These are phyloP conservation scores for Mirounga angustirostris DNA, from an alignment of 2,113 vertebrate species.

Conservation along the genomic window DNA sequence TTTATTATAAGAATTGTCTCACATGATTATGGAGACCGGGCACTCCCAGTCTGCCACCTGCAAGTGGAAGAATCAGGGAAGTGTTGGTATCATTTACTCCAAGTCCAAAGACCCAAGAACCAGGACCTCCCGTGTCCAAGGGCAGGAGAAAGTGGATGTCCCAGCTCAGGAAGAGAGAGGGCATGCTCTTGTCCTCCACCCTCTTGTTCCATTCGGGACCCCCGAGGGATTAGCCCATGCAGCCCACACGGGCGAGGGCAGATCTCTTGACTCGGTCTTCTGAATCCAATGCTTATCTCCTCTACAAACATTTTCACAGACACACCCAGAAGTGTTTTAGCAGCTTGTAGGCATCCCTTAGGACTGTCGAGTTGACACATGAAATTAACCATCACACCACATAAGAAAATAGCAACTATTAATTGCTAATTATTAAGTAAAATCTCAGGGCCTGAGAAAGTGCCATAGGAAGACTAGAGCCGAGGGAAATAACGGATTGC, in stretches of 20 bases:
- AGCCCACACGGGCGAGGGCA: rapidly evolving
- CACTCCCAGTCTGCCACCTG: background rate
- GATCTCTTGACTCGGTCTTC: background rate
- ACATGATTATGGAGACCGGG: background rate
- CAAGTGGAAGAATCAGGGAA: background rate
- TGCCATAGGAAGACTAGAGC: background rate
- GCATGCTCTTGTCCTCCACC: too few relatives aligned
- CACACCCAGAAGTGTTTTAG: too few relatives aligned
- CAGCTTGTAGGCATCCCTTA: background rate
- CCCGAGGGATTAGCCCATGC: rapidly evolving
- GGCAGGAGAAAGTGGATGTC: background rate
- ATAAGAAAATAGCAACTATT: background rate
- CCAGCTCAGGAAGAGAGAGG: background rate
- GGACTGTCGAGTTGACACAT: background rate
- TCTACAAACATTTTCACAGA: background rate
- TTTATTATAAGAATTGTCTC: background rate
- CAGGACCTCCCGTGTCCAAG: background rate
- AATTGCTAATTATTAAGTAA: background rate
- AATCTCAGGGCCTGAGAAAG: background rate
- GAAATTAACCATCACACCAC: background rate
- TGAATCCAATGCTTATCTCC: background rate
- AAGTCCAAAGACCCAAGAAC: background rate
- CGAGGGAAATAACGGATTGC: background rate
- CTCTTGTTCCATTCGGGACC: rapidly evolving
- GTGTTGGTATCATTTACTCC: too few relatives aligned